A percentile compares a stretch with the other conserved stretches of the same genome.
These are phyloP conservation scores for Timema podura DNA, from an alignment of 2,888 invertebrate species.

Conservation along the genomic window DNA sequence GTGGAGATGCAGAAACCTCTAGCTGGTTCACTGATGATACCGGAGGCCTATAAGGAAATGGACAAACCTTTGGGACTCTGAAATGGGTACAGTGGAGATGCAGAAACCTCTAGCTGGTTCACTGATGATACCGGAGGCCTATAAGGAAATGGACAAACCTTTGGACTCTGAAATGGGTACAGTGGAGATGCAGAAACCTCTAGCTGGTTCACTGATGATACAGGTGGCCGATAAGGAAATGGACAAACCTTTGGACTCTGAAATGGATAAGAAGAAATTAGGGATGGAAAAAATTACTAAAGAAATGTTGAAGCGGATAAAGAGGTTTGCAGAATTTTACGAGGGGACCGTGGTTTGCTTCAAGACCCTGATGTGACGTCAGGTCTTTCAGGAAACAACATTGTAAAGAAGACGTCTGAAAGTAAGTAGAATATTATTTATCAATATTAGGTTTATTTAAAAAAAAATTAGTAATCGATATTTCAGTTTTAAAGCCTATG, in stretches of 20 bases:
- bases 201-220: not conserved
- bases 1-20: too few species aligned
- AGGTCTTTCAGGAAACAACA: conserved; percentile 58
- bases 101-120: too few species aligned
- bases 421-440: conserved; percentile 16
- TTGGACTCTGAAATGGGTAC: too few species aligned
- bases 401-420: conserved; percentile 48
- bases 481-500: too few species aligned
- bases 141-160: too few species aligned
- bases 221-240: not conserved
- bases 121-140: too few species aligned
- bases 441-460: not conserved
- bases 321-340: too few species aligned
- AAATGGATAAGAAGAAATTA: conserved; percentile 4
- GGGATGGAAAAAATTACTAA: conserved; percentile 5
- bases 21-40: too few species aligned
- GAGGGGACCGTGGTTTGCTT: conserved; percentile 23
- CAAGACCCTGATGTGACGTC: conserved; percentile 49
- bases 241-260: conserved; percentile 3
- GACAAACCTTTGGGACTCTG: too few species aligned
- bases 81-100: too few species aligned
- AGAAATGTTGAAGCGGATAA: not conserved
- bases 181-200: not conserved
- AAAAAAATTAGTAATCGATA: too few species aligned
- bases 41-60: too few species aligned